Evolutionary conservation across 2,113 vertebrate genomes (phyloP).

Genomic region (Bubo scandiacus): DNA sequence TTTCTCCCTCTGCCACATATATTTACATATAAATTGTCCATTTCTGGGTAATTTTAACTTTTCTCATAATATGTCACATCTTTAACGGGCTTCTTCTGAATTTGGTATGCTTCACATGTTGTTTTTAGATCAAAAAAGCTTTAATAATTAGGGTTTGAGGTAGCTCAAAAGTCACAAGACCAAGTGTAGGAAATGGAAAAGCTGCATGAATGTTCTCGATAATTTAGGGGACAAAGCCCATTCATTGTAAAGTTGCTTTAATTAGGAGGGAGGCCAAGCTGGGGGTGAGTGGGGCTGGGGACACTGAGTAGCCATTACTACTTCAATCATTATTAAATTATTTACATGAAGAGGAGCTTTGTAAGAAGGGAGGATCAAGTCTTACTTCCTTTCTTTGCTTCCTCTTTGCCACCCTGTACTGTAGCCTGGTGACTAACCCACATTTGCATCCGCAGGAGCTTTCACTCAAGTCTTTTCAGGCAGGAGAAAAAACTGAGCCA

Average conservation of each 20-base stretch:
- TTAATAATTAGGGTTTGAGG: neutral
- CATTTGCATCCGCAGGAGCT: neutral
- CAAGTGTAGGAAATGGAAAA: neutral
- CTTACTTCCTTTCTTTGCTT: neutral
- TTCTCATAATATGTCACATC: neutral
- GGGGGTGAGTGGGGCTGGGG: neutral
- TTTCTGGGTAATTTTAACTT: neutral
- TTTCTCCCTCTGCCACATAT: neutral
- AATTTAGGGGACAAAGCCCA: neutral
- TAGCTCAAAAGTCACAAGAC: neutral
- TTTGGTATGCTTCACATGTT: neutral
- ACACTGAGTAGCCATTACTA: neutral
- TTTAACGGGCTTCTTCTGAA: neutral
- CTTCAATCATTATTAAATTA: neutral
- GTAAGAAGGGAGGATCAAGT: neutral
- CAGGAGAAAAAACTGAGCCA: neutral
- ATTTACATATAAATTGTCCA: neutral
- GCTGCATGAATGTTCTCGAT: neutral
- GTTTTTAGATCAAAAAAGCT: neutral
- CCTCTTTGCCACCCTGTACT: neutral
- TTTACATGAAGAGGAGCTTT: neutral
- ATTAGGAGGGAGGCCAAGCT: neutral
- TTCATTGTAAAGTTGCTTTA: neutral
- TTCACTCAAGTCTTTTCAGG: neutral
- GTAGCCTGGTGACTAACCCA: neutral